These are phyloP conservation scores for Apamea crenata DNA, from an alignment of 2,888 invertebrate genomes.

Conservation along the genomic window DNA sequence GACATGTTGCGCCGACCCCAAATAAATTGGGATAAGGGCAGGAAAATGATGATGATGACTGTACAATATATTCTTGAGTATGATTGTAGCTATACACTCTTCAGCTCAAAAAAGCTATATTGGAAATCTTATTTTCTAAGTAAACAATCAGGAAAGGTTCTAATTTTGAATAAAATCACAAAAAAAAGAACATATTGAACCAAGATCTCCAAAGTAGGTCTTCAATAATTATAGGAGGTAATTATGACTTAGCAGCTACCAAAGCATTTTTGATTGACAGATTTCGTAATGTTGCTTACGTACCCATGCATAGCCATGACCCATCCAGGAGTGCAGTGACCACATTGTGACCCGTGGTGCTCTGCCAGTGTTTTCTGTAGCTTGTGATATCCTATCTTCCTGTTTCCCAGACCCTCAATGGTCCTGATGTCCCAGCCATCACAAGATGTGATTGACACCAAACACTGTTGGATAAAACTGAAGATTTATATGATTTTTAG, in stretches of 20 bases:
- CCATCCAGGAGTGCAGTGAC: conserved; percentile 90
- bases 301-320: conserved; percentile 83
- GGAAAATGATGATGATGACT: too few species aligned
- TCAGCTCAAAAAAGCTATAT: neutral
- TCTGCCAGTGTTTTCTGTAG: conserved; percentile 91
- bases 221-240: too few species aligned
- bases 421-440: conserved; percentile 92
- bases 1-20: too few species aligned
- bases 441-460: conserved; percentile 88
- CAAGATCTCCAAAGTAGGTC: too few species aligned
- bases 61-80: neutral
- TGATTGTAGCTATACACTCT: neutral
- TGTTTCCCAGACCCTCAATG: conserved; percentile 93
- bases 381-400: conserved; percentile 90
- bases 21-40: too few species aligned
- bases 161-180: too few species aligned
- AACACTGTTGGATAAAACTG: conserved; percentile 79
- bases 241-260: neutral
- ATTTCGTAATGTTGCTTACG: neutral
- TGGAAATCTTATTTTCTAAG: neutral
- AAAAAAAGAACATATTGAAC: too few species aligned
- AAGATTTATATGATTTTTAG: neutral
- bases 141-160: too few species aligned
- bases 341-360: conserved; percentile 92
- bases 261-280: neutral